Base-by-base conservation (phyloP, 2,113 vertebrate species). In the Eretmochelys imbricata region DNA sequence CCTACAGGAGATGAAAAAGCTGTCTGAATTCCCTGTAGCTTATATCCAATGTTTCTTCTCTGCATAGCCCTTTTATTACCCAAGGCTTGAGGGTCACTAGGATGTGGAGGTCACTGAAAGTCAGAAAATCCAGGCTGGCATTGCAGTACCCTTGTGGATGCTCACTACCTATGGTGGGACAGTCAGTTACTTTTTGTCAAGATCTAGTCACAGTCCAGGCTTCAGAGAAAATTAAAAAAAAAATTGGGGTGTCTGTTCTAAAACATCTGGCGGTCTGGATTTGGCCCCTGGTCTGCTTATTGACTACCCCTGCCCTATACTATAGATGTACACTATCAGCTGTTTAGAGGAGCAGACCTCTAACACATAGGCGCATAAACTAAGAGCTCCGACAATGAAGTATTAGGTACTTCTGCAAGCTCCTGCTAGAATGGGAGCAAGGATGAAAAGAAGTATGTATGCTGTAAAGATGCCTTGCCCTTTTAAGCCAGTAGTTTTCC, bases 1-100 rank as follows among this genome's bases (percentile, higher is more conserved):
- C 22, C 4, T 5, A 4, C 0, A 1, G 19, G 10, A 1, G 0
- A 59, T 3, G 5, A 35, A 48, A 38, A 53, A 72, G 4, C 5
- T 10, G 22, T 24, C 42, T 1, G 8, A 65, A 95, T 69, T 35
- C 14, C 1, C 12, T 38, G 2, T 11, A 65, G 8, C 29, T 72
- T 25, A 55, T 9, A n/a, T 10, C n/a, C 35, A 11, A 3, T 10
- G 69, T 49, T 82, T 91, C 49, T 38, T 59, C 31, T 51, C 38
- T 29, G 42, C 1, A 1, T n/a, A 19, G 27, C 11, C 35, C 31
- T 50, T 35, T 62, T 38, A 49, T 14, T 22, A n/a, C 20, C 8
- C 38, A 54, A 22, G 53, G 1, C 10, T 31, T n/a, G 35, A 11
- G 1, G 5, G 46, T 6, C 48, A 24, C 11, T 14, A 10, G 46